Percentiles rank a stretch among this genome's conserved stretches.
Conservation (phyloP, 2,797 vertebrate genomes). For the Cercopithecus mitis region DNA sequence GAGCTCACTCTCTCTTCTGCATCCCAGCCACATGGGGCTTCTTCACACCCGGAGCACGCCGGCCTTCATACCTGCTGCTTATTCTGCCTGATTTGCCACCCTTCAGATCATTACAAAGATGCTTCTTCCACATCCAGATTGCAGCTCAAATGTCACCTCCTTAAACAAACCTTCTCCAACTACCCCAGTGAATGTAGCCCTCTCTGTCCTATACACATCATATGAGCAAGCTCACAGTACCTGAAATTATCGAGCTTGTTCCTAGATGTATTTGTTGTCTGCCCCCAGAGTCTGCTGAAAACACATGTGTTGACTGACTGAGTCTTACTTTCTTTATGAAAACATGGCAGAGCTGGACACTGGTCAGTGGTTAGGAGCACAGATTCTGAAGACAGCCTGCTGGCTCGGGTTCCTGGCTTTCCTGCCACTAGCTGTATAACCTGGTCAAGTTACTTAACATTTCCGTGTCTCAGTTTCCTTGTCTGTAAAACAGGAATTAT, state of each 20-base stretch:
- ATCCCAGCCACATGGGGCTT: fast-evolving
- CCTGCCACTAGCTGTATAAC: neutral
- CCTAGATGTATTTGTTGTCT: neutral
- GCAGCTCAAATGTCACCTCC: neutral
- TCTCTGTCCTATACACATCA: neutral
- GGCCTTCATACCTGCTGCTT: neutral
- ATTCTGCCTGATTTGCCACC: neutral
- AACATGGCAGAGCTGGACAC: neutral
- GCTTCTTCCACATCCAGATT: neutral
- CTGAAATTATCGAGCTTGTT: neutral
- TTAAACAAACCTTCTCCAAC: neutral
- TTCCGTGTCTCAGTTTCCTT: neutral
- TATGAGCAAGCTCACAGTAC: neutral
- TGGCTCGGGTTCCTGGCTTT: neutral
- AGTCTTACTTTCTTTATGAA: neutral
- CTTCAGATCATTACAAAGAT: neutral
- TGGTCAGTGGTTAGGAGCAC: neutral
- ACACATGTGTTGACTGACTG: neutral
- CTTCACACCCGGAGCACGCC: neutral
- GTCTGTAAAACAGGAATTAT: neutral
- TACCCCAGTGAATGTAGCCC: neutral
- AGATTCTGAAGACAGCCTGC: neutral
- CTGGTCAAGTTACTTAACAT: neutral
- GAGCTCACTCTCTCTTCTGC: neutral
- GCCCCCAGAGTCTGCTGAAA: neutral